Base-by-base conservation (phyloP, 2,113 vertebrate species). In the Scalopus aquaticus region DNA sequence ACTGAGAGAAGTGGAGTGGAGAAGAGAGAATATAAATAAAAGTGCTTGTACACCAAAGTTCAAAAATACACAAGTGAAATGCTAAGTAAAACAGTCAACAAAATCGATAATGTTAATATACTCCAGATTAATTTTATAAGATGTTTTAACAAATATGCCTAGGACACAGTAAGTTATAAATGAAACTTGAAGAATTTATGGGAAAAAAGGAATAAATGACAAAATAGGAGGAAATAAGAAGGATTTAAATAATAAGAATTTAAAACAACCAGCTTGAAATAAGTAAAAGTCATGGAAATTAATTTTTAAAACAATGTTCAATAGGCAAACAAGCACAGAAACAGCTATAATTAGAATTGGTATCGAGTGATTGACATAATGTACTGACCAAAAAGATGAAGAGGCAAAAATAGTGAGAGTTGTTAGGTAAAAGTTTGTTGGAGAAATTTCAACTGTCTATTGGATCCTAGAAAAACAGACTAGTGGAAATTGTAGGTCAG, bases 31-130 rank as follows among this genome's bases (percentile, higher is more conserved):
- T 60, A 20, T 67, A 67, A 64, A 28, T 15, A 90, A 60, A 92
- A 44, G 82, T 64, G 7, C 15, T 22, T 87, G 24, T 30, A 76
- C 60, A 39, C 42, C 15, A 46, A 39, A 69, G 60, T 82, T 91
- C 42, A 24, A 69, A 69, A 87, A n/a, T 62, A 32, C 24, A 46
- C 49, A 91, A 62, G 60, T 42, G 20, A 60, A 86, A 73, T 46
- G 67, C 26, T 95, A 64, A 82, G 44, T 82, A 73, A 91, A 84
- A 35, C 4, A 64, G 78, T 78, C 56, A 92, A 22, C 20, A 89
- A 90, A 83, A 83, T 91, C 70, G 83, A 82, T 24, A 60, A 56
- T 67, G 15, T 44, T 24, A 87, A 56, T 56, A 82, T 3, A 88
- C 13, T 39, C 15, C 37, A 91, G 19, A 62, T 62, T 72, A 70